phyloP scores from a whole-genome alignment of 1,140 invertebrate species.

The Melitaea cinxia region DNA sequence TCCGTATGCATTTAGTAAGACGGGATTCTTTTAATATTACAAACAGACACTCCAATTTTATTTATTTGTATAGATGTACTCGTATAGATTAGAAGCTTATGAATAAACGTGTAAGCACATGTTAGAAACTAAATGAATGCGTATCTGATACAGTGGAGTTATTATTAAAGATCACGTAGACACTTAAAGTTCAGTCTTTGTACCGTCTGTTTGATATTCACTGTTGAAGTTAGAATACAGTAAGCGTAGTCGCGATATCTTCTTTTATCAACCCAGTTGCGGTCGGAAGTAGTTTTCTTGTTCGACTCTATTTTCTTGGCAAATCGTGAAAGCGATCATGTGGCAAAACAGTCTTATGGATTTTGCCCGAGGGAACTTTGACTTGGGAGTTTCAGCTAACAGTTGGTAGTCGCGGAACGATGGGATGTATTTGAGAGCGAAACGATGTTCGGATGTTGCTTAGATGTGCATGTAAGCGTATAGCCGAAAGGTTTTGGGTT shows the following conservation, averaged over 20 bases:
- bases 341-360: conserved; percentile 76
- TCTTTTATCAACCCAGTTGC: conserved; percentile 66
- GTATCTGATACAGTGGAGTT: not conserved
- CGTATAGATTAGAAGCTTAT: too few relatives aligned
- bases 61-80: too few relatives aligned
- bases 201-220: conserved; percentile 58
- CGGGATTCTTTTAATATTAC: too few relatives aligned
- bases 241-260: conserved; percentile 51
- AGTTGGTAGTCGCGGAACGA: conserved; percentile 40
- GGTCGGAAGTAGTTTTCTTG: conserved; percentile 65
- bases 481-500: conserved; percentile 43
- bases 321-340: conserved; percentile 79
- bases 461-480: conserved; percentile 58
- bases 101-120: too few relatives aligned
- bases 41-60: too few relatives aligned
- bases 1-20: too few relatives aligned
- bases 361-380: conserved; percentile 75
- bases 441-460: conserved; percentile 69
- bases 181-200: conserved; percentile 43
- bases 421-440: conserved; percentile 73
- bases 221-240: conserved; percentile 52
- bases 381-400: conserved; percentile 62
- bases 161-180: conserved; percentile 45
- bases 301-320: conserved; percentile 75
- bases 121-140: not conserved